Base-by-base conservation (phyloP, 2,113 vertebrate genomes). In the Oxygymnocypris stewartii region DNA sequence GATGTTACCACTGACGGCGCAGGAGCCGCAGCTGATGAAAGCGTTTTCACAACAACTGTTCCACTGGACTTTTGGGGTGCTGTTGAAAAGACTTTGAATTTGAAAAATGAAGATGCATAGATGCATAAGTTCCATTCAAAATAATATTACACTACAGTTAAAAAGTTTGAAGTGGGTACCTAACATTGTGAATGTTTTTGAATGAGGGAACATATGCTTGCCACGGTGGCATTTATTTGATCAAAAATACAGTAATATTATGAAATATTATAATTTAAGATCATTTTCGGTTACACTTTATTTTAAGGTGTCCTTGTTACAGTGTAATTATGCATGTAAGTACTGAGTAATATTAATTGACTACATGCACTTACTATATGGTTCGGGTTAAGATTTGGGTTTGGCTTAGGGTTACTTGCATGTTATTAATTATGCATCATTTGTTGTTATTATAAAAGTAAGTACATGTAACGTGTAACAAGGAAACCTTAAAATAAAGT, bases 41-140 rank as follows among this genome's bases (percentile, higher is more conserved):
- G 85, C 37, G 94, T 95, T 91, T 94, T 95, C 76, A 96, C 94
- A 87, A 94, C 92, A 78, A 94, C 92, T 85, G 94, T 90, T 20
- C 90, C 89, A 80, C 84, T 92, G 90, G 95, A 92, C 88, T 84
- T 94, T 78, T 91, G 84, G 79, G 91, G 89, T 91, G 94, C 97
- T 98, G 85, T 40, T 11, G 51, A 65, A 84, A 79, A 87, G 23
- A 82, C 81, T 89, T 71, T 14, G 20, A 47, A 63, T 28, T 44
- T 20, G 31, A 82, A 82, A 35, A 49, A 81, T 1, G 4, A 65
- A 81, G 54, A 79, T 42, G 23, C 25, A 42, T 4, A 42, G 40
- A 76, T 3, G 73, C 12, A 76, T n/a, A 73, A 40, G 4, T 23
- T 12, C 18, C 35, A 12, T 12, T 73, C 4, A 42, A 20, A 71